Evolutionary conservation across 1,140 invertebrate species (phyloP), one percentile per base, ranked within the genome.

Genomic region (Latrodectus geometricus): DNA sequence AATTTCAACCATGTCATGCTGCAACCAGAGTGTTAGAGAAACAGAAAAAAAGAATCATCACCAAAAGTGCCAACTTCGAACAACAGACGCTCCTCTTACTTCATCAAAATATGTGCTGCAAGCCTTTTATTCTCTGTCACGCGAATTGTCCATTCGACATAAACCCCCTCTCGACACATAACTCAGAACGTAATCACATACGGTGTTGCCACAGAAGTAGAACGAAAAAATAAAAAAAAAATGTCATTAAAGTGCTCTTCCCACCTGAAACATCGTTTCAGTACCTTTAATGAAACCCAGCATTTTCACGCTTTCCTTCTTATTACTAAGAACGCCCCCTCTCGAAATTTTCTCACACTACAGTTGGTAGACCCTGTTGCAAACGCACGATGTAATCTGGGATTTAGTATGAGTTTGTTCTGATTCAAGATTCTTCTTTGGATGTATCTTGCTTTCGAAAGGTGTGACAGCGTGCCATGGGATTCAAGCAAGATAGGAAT

Each of bases 101-200:
- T 52, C 74, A 76, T 76, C 74, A 76, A 76, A 61, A 76, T 56
- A 56, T 76, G 54, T 54, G 50, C 50, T 54, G 23, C 74, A 76
- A 76, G 23, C 74, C 74, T 76, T 76, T 76, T 76, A 76, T 61
- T 12, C 21, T 9, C 14, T 20, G 49, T 76, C 74, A 76, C 74
- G 74, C 74, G 74, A 76, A 54, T 76, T 76, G 74, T 76, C 74
- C 74, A 76, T 76, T 76, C 74, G 12, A 76, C 52, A 76, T 56
- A 76, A 56, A 52, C 74, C 74, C 54, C 74, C 52, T 52, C 21
- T n/a, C 48, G 35, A 73, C 70, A 73, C 48, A 50, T 48, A 49
- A 50, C 48, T 23, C 20, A 35, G 49, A n/a, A 20, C n/a, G 52
- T 56, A 76, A 56, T 76, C 52, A 76, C 74, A 76, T 52, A 76